Percentiles rank a stretch among this genome's conserved stretches.
Conservation (phyloP, 2,888 invertebrate species). For the Dynastes grantii region DNA sequence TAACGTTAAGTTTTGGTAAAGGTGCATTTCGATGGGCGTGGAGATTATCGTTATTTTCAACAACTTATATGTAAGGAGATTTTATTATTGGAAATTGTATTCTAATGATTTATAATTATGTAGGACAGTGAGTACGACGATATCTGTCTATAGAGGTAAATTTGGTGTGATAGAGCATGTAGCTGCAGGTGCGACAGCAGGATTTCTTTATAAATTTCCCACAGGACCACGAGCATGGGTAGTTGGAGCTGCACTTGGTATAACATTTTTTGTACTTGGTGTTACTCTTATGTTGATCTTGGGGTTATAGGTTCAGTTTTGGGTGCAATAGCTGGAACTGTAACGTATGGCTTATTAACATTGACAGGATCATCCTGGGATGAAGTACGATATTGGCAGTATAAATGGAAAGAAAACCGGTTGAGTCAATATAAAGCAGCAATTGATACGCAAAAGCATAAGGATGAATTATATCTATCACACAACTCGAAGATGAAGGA, state of each 20-base stretch:
- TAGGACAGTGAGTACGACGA: conserved; percentile 77
- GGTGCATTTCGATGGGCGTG: conserved; percentile 83
- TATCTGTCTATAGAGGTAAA: conserved; percentile 80
- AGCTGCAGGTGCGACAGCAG: conserved; percentile 78
- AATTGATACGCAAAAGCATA: conserved; percentile 58
- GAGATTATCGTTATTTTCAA: conserved; percentile 79
- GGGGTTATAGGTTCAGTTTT: conserved; percentile 73
- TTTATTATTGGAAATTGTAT: background rate
- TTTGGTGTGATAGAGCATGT: conserved; percentile 80
- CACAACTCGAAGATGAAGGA: conserved; percentile 56
- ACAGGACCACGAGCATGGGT: conserved; percentile 79
- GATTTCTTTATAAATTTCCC: conserved; percentile 79
- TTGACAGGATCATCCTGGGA: conserved; percentile 77
- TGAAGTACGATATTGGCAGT: conserved; percentile 77
- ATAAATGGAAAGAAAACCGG: conserved; percentile 70
- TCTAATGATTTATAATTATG: background rate
- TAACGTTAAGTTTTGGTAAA: conserved; percentile 79
- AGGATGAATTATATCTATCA: conserved; percentile 60
- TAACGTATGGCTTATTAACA: conserved; percentile 74
- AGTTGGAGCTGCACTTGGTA: conserved; percentile 80
- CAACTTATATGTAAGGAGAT: conserved; percentile 77
- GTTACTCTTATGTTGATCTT: conserved; percentile 17
- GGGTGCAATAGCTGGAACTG: conserved; percentile 76
- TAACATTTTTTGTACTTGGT: conserved; percentile 35
- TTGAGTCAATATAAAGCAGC: conserved; percentile 66